These are phyloP conservation scores for Epistrophe eligans DNA, from an alignment of 2,888 invertebrate species.

Conservation along the genomic window DNA sequence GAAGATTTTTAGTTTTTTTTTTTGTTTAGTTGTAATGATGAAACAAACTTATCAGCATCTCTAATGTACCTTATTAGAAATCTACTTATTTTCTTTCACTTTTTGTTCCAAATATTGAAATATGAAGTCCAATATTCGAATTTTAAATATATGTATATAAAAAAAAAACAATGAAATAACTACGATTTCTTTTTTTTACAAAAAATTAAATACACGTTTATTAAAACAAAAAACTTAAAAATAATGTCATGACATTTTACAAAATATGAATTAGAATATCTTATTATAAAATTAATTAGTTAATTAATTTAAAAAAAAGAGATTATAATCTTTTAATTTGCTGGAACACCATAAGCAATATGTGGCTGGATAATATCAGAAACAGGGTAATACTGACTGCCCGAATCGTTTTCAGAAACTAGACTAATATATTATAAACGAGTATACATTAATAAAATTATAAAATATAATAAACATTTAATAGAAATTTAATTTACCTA, in stretches of 20 bases:
- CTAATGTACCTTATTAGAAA: too few species aligned
- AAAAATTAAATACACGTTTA: neutral
- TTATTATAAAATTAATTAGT: neutral
- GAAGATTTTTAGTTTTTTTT: too few species aligned
- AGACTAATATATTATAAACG: neutral
- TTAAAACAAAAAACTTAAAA: neutral
- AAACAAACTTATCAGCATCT: too few species aligned
- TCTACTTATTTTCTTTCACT: too few species aligned
- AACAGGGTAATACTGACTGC: constrained; percentile 18
- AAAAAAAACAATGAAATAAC: neutral
- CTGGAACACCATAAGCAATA: constrained; percentile 53
- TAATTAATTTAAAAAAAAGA: too few species aligned
- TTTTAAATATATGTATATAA: neutral
- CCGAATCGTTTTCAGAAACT: neutral
- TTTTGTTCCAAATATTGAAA: too few species aligned
- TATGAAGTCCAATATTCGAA: too few species aligned
- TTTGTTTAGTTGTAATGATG: too few species aligned
- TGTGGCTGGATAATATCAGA: constrained; percentile 44
- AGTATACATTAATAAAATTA: neutral
- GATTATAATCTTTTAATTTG: constrained; percentile 30
- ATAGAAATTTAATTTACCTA: constrained; percentile 13
- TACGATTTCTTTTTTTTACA: too few species aligned
- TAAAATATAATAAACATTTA: neutral
- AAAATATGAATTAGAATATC: neutral
- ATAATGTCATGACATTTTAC: neutral